A percentile compares a stretch with the other conserved stretches of the same genome.
phyloP scores from a whole-genome alignment of 2,113 vertebrate genomes.

The Etheostoma cragini region DNA sequence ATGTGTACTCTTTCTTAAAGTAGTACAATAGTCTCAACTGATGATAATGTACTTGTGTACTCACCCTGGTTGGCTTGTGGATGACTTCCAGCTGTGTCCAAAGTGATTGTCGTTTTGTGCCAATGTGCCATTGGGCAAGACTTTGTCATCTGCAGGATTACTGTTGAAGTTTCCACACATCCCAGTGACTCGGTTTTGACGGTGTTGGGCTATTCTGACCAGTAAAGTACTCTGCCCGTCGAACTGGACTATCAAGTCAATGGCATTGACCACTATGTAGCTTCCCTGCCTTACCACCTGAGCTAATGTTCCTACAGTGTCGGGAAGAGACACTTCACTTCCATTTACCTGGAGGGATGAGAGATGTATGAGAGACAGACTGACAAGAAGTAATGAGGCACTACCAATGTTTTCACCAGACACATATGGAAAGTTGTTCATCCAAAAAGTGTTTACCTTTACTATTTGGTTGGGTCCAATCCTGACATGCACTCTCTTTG shows the following conservation, averaged over 20 bases:
- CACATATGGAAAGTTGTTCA: background rate
- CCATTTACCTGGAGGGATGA: slow-evolving; percentile 70
- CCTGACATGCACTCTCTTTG: too few species aligned
- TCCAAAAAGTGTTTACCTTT: slow-evolving; percentile 52
- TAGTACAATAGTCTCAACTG: background rate
- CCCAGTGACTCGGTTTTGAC: slow-evolving; percentile 56
- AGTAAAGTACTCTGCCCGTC: slow-evolving; percentile 67
- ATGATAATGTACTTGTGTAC: background rate
- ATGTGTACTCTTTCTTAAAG: background rate
- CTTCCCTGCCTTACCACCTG: slow-evolving; percentile 41
- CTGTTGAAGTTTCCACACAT: slow-evolving; percentile 82
- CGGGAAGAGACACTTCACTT: slow-evolving; percentile 38
- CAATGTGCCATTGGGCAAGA: slow-evolving; percentile 62
- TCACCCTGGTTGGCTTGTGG: slow-evolving; percentile 69
- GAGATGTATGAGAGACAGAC: background rate
- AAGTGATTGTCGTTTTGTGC: slow-evolving; percentile 74
- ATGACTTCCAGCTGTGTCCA: slow-evolving; percentile 77
- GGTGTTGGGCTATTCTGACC: slow-evolving; percentile 47
- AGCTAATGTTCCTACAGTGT: slow-evolving; percentile 45
- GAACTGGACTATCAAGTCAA: slow-evolving; percentile 70
- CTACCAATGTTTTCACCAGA: background rate
- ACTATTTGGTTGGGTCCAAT: slow-evolving; percentile 68
- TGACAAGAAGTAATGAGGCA: background rate
- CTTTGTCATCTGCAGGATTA: slow-evolving; percentile 77
- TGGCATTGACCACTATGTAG: slow-evolving; percentile 58